Evolutionary conservation across 1,140 invertebrate species (phyloP).

Genomic region (Paracyclopina nana): DNA sequence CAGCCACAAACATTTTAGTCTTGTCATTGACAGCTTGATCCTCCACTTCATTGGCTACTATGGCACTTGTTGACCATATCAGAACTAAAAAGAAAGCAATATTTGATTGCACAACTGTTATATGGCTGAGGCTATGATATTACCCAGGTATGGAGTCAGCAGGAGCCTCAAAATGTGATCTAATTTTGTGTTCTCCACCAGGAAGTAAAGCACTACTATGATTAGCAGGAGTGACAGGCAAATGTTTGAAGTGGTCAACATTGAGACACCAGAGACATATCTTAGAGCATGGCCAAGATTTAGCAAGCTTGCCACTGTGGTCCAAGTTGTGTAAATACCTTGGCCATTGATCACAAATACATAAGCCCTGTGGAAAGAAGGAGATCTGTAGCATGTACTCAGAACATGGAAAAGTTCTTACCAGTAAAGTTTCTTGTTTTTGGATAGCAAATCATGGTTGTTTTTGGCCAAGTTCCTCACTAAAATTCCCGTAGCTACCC

Average conservation of each 20-base stretch:
- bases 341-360: neutral
- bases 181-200: neutral
- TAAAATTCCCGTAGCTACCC: neutral
- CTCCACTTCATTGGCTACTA: no score
- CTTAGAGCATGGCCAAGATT: neutral
- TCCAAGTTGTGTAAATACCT: slow-evolving; percentile 1
- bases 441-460: neutral
- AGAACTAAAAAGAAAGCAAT: no score
- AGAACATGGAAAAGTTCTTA: no score
- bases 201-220: neutral
- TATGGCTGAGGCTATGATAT: no score
- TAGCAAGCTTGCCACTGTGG: neutral
- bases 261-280: neutral
- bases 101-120: no score
- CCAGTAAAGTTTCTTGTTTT: neutral
- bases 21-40: no score
- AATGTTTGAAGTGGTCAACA: neutral
- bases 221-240: neutral
- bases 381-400: no score
- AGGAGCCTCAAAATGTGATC: neutral
- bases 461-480: neutral
- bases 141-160: neutral
- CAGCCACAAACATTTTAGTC: no score
- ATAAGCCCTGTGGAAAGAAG: neutral
- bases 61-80: no score